A percentile compares a stretch with the other conserved stretches of the same genome.
Conservation (phyloP, 2,888 invertebrate species). For the Agrenia bidenticulata region DNA sequence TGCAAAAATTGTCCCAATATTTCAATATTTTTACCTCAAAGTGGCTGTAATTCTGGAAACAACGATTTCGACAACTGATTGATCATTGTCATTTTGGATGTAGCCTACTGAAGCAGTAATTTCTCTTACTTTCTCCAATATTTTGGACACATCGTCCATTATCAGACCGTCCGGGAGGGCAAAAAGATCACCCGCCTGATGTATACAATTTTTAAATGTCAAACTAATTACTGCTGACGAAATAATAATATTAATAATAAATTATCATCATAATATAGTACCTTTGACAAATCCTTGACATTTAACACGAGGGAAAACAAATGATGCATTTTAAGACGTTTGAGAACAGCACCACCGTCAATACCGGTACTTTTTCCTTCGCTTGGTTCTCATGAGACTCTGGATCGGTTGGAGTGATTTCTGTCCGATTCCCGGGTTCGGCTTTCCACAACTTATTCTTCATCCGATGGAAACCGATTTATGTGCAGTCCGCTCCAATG, state of each 20-base stretch:
- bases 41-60: slow-evolving; percentile 76
- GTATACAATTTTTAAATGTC: too few relatives aligned
- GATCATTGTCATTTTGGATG: slow-evolving; percentile 82
- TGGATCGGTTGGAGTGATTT: too few relatives aligned
- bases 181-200: slow-evolving; percentile 86
- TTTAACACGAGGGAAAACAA: slow-evolving; percentile 85
- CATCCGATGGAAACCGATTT: too few relatives aligned
- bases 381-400: too few relatives aligned
- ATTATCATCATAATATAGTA: too few relatives aligned
- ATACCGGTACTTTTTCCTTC: too few relatives aligned
- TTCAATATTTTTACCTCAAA: slow-evolving; percentile 17
- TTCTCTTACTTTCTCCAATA: slow-evolving; percentile 63
- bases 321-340: slow-evolving; percentile 75
- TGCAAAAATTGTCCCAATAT: background rate
- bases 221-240: too few relatives aligned
- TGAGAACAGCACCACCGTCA: too few relatives aligned
- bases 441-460: too few relatives aligned
- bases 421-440: too few relatives aligned
- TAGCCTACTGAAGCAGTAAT: slow-evolving; percentile 83
- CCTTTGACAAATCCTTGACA: slow-evolving; percentile 79
- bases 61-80: slow-evolving; percentile 92
- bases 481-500: too few relatives aligned
- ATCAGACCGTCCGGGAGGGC: slow-evolving; percentile 82
- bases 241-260: slow-evolving; percentile 9
- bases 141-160: slow-evolving; percentile 78